These are phyloP conservation scores for Martes martes DNA, from an alignment of 2,113 vertebrate species.

Conservation along the genomic window DNA sequence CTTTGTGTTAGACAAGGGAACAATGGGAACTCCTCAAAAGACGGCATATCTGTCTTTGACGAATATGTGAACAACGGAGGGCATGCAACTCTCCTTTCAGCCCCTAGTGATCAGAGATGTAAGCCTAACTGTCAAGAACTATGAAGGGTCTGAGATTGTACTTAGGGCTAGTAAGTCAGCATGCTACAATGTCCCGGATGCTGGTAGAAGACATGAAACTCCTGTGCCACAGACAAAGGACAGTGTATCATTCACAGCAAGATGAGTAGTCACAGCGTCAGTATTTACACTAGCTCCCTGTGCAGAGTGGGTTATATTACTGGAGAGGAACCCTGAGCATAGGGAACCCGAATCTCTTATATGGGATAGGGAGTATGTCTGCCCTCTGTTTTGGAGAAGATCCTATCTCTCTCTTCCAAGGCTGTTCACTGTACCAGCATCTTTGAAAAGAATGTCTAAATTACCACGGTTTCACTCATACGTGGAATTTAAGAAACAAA, in stretches of 20 bases:
- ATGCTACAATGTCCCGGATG: neutral
- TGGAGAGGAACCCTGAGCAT: neutral
- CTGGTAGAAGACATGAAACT: neutral
- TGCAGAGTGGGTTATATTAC: neutral
- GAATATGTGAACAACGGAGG: neutral
- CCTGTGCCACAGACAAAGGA: neutral
- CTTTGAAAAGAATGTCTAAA: neutral
- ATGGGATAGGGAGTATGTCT: neutral
- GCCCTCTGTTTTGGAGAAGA: neutral
- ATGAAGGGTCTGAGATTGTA: neutral
- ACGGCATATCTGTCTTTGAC: neutral
- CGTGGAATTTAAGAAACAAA: neutral
- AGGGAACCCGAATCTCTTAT: neutral
- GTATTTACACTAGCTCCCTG: neutral
- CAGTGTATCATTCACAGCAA: neutral
- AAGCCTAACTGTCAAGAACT: neutral
- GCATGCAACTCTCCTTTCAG: neutral
- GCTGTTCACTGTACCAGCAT: neutral
- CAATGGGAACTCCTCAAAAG: neutral
- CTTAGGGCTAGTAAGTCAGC: neutral
- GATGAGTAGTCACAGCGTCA: neutral
- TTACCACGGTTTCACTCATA: neutral
- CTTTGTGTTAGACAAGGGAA: neutral
- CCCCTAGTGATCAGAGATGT: neutral
- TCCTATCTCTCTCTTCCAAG: neutral